phyloP scores from a whole-genome alignment of 2,113 vertebrate genomes.

The Euleptes europaea region DNA sequence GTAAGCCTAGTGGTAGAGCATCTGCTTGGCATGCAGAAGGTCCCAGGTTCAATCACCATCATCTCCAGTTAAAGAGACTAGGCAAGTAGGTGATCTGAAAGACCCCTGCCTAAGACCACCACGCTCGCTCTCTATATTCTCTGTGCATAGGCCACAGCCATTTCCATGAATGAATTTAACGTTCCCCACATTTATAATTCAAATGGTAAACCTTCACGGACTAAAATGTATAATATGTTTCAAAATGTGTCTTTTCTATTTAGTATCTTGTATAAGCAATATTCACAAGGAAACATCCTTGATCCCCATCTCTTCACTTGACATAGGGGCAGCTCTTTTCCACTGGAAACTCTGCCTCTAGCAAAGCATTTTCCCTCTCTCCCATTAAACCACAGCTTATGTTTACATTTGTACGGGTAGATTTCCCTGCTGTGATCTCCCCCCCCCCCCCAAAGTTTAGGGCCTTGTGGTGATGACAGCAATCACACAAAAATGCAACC shows the following conservation, averaged over 20 bases:
- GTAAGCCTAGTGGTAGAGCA: too few relatives aligned
- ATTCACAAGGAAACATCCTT: neutral
- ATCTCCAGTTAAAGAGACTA: too few relatives aligned
- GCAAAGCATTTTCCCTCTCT: neutral
- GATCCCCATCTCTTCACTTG: too few relatives aligned
- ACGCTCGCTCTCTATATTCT: too few relatives aligned
- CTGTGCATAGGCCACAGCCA: neutral
- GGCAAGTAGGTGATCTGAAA: too few relatives aligned
- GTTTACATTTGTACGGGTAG: conserved; percentile 5
- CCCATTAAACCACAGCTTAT: neutral
- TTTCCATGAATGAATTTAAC: neutral
- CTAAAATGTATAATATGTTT: neutral
- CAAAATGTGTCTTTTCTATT: neutral
- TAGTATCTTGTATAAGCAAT: neutral
- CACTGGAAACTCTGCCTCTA: neutral
- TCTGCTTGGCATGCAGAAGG: too few relatives aligned
- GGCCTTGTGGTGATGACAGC: conserved; percentile 4
- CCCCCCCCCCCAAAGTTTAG: neutral
- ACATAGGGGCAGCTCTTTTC: neutral
- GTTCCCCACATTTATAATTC: neutral
- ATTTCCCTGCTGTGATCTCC: neutral
- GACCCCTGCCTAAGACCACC: too few relatives aligned
- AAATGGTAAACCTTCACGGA: neutral
- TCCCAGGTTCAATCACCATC: too few relatives aligned
- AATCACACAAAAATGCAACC: conserved; percentile 18